Evolutionary conservation across 2,797 vertebrate species (phyloP).

Genomic region (Pitangus sulphuratus): DNA sequence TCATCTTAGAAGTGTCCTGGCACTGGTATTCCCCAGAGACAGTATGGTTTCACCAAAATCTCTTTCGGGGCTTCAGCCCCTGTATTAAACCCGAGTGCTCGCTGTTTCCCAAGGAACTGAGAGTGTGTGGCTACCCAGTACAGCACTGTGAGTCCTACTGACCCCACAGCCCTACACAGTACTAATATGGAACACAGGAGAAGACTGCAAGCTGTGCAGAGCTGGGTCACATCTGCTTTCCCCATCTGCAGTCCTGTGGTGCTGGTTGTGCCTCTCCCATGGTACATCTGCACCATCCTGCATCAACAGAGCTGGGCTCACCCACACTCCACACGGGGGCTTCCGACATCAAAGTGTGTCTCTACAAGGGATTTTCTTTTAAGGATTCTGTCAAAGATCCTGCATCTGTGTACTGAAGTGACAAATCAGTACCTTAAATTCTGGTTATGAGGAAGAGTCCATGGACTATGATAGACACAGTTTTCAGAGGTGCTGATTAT

Average conservation of each 20-base stretch:
- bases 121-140: not conserved
- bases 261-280: accelerated
- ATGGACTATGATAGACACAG: not conserved
- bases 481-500: not conserved
- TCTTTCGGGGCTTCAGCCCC: accelerated
- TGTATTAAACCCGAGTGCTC: not conserved
- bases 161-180: not conserved
- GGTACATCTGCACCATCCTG: not conserved
- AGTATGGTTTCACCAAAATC: not conserved
- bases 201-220: not conserved
- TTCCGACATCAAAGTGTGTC: not conserved
- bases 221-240: not conserved
- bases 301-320: not conserved
- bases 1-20: not conserved
- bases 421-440: not conserved
- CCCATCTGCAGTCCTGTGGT: not conserved
- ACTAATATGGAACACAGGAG: not conserved
- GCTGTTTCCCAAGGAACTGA: not conserved
- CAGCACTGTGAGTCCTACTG: accelerated
- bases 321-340: accelerated
- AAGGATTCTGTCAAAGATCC: not conserved
- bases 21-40: not conserved
- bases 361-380: not conserved
- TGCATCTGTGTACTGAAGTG: not conserved
- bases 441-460: not conserved